A percentile compares a stretch with the other conserved stretches of the same genome.
These are phyloP conservation scores for Circaetus cinerascens DNA, from an alignment of 2,113 vertebrate genomes.

Conservation along the genomic window DNA sequence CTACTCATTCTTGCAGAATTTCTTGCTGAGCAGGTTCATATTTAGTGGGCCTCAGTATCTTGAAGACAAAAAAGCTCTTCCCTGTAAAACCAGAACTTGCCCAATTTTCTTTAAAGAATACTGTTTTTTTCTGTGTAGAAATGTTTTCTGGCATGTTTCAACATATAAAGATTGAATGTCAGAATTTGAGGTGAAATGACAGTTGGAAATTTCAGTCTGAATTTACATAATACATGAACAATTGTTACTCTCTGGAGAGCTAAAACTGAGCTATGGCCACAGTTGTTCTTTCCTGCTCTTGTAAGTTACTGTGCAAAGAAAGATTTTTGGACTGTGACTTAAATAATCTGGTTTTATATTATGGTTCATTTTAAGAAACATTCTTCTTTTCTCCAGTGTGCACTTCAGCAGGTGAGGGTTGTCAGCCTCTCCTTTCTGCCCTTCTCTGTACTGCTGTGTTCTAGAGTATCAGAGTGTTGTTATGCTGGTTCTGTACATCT, in stretches of 20 bases:
- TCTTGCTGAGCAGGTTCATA: neutral
- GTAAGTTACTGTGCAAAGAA: neutral
- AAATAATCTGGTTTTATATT: neutral
- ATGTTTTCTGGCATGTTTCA: neutral
- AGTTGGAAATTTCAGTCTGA: neutral
- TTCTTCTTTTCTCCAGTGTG: neutral
- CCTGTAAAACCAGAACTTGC: neutral
- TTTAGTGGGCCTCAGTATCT: neutral
- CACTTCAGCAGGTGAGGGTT: neutral
- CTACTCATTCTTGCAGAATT: neutral
- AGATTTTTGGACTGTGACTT: neutral
- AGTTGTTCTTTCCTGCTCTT: neutral
- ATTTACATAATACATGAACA: neutral
- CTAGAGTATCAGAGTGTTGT: neutral
- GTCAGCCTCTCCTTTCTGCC: neutral
- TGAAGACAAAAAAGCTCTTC: neutral
- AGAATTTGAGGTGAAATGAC: neutral
- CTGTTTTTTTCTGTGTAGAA: neutral
- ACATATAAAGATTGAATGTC: neutral
- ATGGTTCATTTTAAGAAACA: neutral
- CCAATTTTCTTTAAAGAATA: neutral
- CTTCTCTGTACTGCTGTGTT: neutral
- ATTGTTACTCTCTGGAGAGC: neutral
- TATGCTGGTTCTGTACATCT: neutral
- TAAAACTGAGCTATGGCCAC: neutral